phyloP scores from a whole-genome alignment of 1,140 invertebrate species.

The Aradophagus sp. region DNA sequence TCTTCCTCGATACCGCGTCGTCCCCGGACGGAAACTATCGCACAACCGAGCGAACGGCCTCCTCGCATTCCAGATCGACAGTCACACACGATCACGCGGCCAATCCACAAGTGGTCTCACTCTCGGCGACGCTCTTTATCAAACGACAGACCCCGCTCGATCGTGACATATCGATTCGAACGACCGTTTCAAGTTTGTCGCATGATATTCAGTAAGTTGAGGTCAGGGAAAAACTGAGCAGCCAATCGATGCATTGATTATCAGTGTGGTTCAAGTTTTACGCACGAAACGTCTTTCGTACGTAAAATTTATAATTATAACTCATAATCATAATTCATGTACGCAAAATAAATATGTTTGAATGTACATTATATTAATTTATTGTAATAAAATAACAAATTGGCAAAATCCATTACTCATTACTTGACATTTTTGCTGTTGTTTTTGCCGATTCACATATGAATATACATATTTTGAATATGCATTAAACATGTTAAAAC shows the following conservation, averaged over 20 bases:
- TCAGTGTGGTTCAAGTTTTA: too few relatives aligned
- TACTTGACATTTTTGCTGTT: too few relatives aligned
- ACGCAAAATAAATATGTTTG: too few relatives aligned
- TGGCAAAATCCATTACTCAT: too few relatives aligned
- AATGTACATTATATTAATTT: too few relatives aligned
- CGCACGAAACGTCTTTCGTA: background rate
- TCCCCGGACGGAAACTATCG: constrained; percentile 41
- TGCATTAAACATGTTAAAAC: too few relatives aligned
- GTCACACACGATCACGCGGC: constrained; percentile 54
- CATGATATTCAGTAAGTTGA: background rate
- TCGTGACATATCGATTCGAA: background rate
- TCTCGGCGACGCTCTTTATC: constrained; percentile 17
- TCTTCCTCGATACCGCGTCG: constrained; percentile 21
- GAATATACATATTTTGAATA: too few relatives aligned
- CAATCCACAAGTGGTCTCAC: constrained; percentile 30
- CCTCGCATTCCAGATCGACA: constrained; percentile 48
- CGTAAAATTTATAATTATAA: too few relatives aligned
- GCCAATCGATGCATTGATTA: too few relatives aligned
- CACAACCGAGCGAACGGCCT: constrained; percentile 27
- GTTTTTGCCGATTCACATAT: too few relatives aligned
- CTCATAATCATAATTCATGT: too few relatives aligned
- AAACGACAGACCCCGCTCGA: background rate
- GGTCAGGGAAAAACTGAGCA: background rate
- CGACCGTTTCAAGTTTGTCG: background rate
- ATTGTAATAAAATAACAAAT: too few relatives aligned